Evolutionary conservation across 2,797 vertebrate species (phyloP).

Genomic region (Leuciscus waleckii): DNA sequence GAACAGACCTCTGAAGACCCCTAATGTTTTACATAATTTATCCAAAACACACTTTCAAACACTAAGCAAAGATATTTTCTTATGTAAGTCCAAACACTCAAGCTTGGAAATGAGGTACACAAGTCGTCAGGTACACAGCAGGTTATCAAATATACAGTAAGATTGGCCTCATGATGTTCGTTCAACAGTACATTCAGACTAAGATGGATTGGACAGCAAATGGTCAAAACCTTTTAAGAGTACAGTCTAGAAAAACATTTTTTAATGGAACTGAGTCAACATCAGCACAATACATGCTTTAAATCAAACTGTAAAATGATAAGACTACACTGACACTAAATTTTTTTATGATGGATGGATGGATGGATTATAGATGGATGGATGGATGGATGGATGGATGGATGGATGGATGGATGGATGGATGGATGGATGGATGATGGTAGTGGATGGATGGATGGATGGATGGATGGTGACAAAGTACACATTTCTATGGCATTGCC

Average conservation of each 20-base stretch:
- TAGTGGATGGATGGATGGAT: not conserved
- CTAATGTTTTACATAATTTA: not conserved
- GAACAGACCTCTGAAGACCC: not conserved
- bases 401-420: not conserved
- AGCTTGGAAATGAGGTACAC: not conserved
- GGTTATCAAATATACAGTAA: constrained; percentile 5
- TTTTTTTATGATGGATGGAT: not conserved
- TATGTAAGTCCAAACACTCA: not conserved
- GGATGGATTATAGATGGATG: not conserved
- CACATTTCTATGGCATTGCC: not conserved
- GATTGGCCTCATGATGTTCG: not conserved
- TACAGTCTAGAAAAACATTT: not conserved
- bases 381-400: not conserved
- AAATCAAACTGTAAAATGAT: not conserved
- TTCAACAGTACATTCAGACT: not conserved
- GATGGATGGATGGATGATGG: not conserved
- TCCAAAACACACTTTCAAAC: not conserved
- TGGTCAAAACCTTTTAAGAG: not conserved
- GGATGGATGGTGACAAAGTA: not conserved
- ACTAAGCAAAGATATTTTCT: not conserved
- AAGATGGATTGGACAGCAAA: not conserved
- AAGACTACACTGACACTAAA: not conserved
- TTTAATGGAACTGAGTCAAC: not conserved
- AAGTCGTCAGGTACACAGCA: not conserved
- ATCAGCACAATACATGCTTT: not conserved